These are phyloP conservation scores for Lithosia quadra DNA, from an alignment of 2,888 invertebrate species.

Conservation along the genomic window DNA sequence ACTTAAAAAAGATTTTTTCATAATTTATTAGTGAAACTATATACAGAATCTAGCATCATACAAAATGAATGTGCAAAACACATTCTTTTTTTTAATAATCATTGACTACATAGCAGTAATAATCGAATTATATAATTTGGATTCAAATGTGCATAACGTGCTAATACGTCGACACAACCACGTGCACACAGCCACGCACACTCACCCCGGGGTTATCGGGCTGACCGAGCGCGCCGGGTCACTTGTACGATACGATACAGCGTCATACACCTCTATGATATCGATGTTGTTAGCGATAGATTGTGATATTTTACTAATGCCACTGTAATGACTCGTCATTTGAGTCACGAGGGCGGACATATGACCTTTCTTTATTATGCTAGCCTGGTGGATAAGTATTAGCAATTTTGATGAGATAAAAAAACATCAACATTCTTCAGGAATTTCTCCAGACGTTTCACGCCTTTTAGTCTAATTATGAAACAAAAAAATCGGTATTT, in stretches of 20 bases:
- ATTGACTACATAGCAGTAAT: too few species aligned
- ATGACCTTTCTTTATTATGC: not conserved
- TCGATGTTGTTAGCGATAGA: not conserved
- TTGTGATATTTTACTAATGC: not conserved
- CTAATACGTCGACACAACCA: not conserved
- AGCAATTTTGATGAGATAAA: not conserved
- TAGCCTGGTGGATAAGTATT: not conserved
- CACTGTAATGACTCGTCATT: not conserved
- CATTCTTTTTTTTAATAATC: too few species aligned
- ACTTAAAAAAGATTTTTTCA: too few species aligned
- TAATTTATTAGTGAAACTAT: too few species aligned
- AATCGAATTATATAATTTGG: not conserved
- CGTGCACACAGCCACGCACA: slow-evolving; percentile 15
- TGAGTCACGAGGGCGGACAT: not conserved
- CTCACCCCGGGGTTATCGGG: slow-evolving; percentile 17
- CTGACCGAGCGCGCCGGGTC: slow-evolving; percentile 8
- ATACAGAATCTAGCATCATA: too few species aligned
- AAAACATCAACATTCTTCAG: too few species aligned
- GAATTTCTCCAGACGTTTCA: too few species aligned
- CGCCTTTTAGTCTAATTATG: too few species aligned
- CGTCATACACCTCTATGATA: slow-evolving; percentile 11
- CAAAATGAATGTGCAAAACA: too few species aligned
- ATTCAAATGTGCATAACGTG: not conserved
- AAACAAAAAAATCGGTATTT: too few species aligned
- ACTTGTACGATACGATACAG: slow-evolving; percentile 15